Evolutionary conservation across 2,113 vertebrate genomes (phyloP).

Genomic region (Sarotherodon lohbergeri): DNA sequence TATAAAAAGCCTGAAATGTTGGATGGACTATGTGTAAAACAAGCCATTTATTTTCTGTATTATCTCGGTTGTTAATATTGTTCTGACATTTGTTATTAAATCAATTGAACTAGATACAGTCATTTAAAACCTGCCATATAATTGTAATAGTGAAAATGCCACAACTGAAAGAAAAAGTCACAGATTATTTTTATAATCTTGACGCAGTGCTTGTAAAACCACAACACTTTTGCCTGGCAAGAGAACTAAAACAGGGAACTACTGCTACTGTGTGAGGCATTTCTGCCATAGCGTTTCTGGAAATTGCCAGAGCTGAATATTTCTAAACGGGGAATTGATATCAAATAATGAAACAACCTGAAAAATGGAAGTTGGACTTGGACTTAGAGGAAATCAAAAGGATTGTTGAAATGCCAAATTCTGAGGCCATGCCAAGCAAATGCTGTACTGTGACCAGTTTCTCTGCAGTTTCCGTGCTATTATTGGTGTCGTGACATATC

Average conservation of each 20-base stretch:
- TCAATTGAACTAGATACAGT: background rate
- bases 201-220: background rate
- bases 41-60: background rate
- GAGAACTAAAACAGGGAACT: conserved; percentile 54
- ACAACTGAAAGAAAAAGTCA: background rate
- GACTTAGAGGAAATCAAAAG: background rate
- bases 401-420: background rate
- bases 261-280: background rate
- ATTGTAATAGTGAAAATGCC: background rate
- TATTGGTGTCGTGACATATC: background rate
- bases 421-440: background rate
- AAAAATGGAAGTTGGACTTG: conserved; percentile 24
- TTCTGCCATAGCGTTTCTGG: background rate
- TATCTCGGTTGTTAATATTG: background rate
- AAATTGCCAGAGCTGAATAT: background rate
- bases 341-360: conserved; percentile 2
- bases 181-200: background rate
- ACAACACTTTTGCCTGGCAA: background rate
- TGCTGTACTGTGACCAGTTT: background rate
- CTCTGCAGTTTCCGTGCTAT: background rate
- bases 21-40: background rate
- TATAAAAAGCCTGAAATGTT: background rate
- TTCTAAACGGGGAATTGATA: conserved; percentile 27
- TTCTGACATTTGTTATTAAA: background rate
- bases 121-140: background rate